Percentiles rank a stretch among this genome's conserved stretches.
These are phyloP conservation scores for Ibidorhyncha struthersii DNA, from an alignment of 2,113 vertebrate genomes.

Conservation along the genomic window DNA sequence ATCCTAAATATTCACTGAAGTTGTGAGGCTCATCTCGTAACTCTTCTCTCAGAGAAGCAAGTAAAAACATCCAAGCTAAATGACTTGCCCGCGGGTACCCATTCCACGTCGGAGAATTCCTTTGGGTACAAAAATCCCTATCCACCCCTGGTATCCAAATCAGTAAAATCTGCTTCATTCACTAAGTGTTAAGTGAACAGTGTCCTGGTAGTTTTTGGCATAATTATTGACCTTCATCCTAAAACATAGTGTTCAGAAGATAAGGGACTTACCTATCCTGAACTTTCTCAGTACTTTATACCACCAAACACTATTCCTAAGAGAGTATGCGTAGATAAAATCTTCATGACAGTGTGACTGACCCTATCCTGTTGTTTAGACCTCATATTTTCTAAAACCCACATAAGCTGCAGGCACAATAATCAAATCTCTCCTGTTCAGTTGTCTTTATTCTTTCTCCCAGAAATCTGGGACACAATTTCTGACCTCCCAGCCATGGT, in stretches of 20 bases:
- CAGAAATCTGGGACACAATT: background rate
- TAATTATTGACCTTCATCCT: background rate
- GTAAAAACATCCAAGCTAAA: background rate
- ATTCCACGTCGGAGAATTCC: background rate
- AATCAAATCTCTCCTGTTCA: background rate
- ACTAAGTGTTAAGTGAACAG: background rate
- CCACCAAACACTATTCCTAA: background rate
- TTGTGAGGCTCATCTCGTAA: background rate
- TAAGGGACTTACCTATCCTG: background rate
- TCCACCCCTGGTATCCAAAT: background rate
- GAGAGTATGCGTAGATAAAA: background rate
- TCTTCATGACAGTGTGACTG: background rate
- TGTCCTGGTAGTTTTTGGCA: background rate
- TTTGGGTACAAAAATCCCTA: background rate
- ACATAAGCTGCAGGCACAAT: accelerated
- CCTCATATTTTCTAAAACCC: background rate
- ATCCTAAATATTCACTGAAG: background rate
- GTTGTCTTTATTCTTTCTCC: background rate
- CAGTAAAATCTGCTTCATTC: background rate
- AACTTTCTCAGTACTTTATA: background rate
- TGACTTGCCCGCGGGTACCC: background rate
- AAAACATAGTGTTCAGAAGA: background rate
- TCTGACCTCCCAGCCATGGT: background rate
- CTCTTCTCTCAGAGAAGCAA: background rate
- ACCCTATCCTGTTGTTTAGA: background rate